phyloP scores from a whole-genome alignment of 2,888 invertebrate genomes.

The Hypolimnas misippus region DNA sequence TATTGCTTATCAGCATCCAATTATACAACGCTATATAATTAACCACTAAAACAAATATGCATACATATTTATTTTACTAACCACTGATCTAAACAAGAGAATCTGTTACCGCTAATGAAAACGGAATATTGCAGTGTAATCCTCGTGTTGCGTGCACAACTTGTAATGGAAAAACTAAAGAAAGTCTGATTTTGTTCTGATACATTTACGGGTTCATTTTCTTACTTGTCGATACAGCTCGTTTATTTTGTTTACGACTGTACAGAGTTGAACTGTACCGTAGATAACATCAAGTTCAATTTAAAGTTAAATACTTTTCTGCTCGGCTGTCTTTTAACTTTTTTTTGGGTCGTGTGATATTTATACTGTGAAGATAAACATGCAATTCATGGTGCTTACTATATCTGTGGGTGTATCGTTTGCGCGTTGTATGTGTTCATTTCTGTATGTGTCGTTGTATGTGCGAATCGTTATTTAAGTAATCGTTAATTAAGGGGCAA shows the following conservation, averaged over 20 bases:
- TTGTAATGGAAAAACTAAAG: conserved; percentile 63
- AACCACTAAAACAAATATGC: no score
- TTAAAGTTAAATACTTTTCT: conserved; percentile 17
- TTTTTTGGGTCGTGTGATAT: conserved; percentile 19
- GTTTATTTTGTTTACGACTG: conserved; percentile 29
- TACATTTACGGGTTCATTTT: conserved; percentile 24
- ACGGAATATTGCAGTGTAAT: conserved; percentile 41
- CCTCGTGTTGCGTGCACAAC: conserved; percentile 56
- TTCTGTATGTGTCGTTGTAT: neutral
- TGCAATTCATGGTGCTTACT: neutral
- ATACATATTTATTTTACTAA: no score
- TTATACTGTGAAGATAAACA: neutral
- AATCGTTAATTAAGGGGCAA: no score
- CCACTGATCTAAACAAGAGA: neutral
- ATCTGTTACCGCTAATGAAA: conserved; percentile 7
- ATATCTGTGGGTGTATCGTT: neutral
- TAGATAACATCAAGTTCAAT: conserved; percentile 30
- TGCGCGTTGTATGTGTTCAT: neutral
- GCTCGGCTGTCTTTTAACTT: conserved; percentile 14
- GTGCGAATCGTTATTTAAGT: neutral
- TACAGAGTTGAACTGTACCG: conserved; percentile 10
- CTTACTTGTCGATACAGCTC: conserved; percentile 26
- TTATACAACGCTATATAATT: no score
- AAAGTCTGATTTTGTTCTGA: conserved; percentile 39
- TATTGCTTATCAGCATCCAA: no score